Evolutionary conservation across 2,113 vertebrate species (phyloP), one percentile per base, ranked within the genome.

Genomic region (Halichoeres trimaculatus): DNA sequence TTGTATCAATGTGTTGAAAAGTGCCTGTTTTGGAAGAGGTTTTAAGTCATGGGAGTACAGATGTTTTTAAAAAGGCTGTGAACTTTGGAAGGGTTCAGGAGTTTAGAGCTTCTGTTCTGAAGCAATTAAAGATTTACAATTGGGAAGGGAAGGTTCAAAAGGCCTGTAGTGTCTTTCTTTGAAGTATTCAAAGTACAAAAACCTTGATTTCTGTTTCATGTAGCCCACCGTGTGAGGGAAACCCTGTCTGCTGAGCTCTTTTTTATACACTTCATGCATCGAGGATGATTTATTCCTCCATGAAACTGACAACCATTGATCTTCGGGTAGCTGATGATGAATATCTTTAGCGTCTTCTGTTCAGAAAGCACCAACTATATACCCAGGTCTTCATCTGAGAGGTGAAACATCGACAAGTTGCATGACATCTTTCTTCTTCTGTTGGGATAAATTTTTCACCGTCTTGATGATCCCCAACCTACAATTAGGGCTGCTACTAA

Each of bases 91-190:
- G 64, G 34, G 62, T 59, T 62, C 13, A 36, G 22, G 59, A 41
- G 47, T 43, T 13, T 50, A 36, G 78, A 80, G 81, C 38, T 4
- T 53, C 10, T n/a, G 56, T 50, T 78, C 23, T 34, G 56, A 52
- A 43, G 51, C 73, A 84, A 80, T 84, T 84, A 82, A 78, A 78
- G 72, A 20, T 35, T 64, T 14, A 51, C 77, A 67, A 86, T 80
- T 76, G 85, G 40, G 70, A 40, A 43, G 74, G 47, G 45, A 50
- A 11, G 47, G 74, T 74, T 76, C 65, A 77, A 55, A 50, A 71
- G 85, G 72, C 63, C 81, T 77, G 80, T 70, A 26, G 38, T 59
- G 64, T 78, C 57, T 69, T 34, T 72, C 68, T 55, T 70, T 74
- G 48, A 78, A 40, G 26, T 22, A 10, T 35, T 70, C 54, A 52